Evolutionary conservation across 2,888 invertebrate species (phyloP).

Genomic region (Galerucella nymphaeae): DNA sequence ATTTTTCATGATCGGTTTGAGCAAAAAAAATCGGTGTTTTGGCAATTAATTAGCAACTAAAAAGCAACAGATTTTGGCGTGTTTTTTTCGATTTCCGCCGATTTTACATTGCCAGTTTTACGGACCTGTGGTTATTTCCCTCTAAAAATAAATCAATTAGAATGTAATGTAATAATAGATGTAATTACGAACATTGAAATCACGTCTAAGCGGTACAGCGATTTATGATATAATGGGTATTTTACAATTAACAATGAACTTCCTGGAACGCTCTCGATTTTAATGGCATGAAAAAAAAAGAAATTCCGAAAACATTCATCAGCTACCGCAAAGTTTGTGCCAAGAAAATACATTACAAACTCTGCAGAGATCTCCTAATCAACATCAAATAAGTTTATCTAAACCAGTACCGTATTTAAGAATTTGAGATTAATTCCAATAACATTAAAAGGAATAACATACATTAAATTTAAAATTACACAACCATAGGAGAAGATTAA

Average conservation of each 20-base stretch:
- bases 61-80: too few species aligned
- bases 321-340: slow-evolving; percentile 40
- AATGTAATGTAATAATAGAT: background rate
- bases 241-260: slow-evolving; percentile 16
- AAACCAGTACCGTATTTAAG: too few species aligned
- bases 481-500: too few species aligned
- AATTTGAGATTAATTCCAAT: too few species aligned
- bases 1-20: too few species aligned
- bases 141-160: background rate
- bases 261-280: slow-evolving; percentile 3
- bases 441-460: too few species aligned
- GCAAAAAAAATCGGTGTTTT: too few species aligned
- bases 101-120: too few species aligned
- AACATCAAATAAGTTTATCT: background rate
- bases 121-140: too few species aligned
- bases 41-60: too few species aligned
- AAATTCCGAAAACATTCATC: slow-evolving; percentile 10
- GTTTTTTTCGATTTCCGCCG: too few species aligned
- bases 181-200: background rate
- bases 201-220: background rate
- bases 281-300: background rate
- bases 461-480: too few species aligned
- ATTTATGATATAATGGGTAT: slow-evolving; percentile 23
- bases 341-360: slow-evolving; percentile 42
- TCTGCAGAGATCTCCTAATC: slow-evolving; percentile 30